Base-by-base conservation (phyloP, 2,888 invertebrate species). In the Latrodectus hesperus region DNA sequence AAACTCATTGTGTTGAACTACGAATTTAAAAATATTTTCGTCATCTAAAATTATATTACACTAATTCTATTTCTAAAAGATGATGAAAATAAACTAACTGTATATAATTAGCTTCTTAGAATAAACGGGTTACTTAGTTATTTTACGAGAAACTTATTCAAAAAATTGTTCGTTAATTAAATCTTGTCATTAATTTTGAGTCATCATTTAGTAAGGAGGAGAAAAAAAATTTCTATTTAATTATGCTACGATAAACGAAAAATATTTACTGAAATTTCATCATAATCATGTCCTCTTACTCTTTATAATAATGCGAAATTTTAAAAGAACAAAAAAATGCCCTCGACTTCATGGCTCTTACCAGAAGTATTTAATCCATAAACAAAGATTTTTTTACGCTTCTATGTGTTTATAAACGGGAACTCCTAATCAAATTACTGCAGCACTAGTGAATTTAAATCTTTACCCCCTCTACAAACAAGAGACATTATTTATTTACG, bases 401-500 rank as follows among this genome's bases (percentile, higher is more conserved):
- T 51, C 14, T 65, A 10, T 71, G 26, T 17, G 38, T 84, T 84
- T 84, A 53, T 67, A n/a, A 64, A 49, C 51, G 14, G n/a, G n/a
- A 74, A 17, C 67, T 77, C 73, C 77, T 87, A 87, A 87, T 87
- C 86, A 87, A 87, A 87, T 87, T 87, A 87, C 67, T 76, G 55
- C 75, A 52, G 76, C 86, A 55, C 81, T 77, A 73, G n/a, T 52
- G 81, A 76, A 65, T 70, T 72, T 73, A 76, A 75, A 75, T 70
- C 78, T 80, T 64, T 49, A 71, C 67, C 86, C 81, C n/a, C n/a
- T 82, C 51, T 81, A 81, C 86, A 87, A 87, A 87, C 86, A 87
- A 14, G 76, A 73, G 60, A 75, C 86, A 87, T 87, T 87, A 87
- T 87, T 87, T 87, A 87, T 87, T 87, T 87, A 87, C 86, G 81